Percentiles rank a stretch among this genome's conserved stretches.
phyloP scores from a whole-genome alignment of 2,888 invertebrate genomes.

The Schrankia costaestrigalis region DNA sequence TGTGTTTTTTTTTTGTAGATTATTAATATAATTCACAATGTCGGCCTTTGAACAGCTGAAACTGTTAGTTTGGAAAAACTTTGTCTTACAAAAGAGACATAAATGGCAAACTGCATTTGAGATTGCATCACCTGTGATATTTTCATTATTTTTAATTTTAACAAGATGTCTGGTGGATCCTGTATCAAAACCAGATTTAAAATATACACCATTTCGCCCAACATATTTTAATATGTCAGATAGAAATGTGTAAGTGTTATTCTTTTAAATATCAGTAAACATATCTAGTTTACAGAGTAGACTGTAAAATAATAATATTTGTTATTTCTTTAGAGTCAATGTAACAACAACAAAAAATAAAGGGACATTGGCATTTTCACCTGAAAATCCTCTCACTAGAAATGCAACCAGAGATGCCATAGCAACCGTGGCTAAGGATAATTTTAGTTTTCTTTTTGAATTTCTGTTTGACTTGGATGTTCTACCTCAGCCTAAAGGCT shows the following conservation, averaged over 20 bases:
- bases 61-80: constrained; percentile 92
- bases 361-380: constrained; percentile 71
- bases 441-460: constrained; percentile 57
- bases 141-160: constrained; percentile 85
- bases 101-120: constrained; percentile 86
- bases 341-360: constrained; percentile 56
- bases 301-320: not conserved
- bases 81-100: constrained; percentile 87
- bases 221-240: constrained; percentile 68
- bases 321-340: constrained; percentile 52
- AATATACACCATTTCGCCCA: constrained; percentile 61
- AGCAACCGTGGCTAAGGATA: constrained; percentile 62
- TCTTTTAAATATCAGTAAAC: not conserved
- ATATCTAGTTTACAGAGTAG: not conserved
- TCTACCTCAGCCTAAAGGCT: constrained; percentile 67
- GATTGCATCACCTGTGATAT: constrained; percentile 85
- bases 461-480: constrained; percentile 58
- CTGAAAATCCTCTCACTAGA: constrained; percentile 65
- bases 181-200: constrained; percentile 62
- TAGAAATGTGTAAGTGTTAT: constrained; percentile 58
- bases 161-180: constrained; percentile 86
- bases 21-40: constrained; percentile 40
- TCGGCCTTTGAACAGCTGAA: constrained; percentile 81
- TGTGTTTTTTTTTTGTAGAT: not conserved
- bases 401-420: constrained; percentile 62